Conservation (phyloP, 1,140 invertebrate genomes). For the Drosophila repleta region DNA sequence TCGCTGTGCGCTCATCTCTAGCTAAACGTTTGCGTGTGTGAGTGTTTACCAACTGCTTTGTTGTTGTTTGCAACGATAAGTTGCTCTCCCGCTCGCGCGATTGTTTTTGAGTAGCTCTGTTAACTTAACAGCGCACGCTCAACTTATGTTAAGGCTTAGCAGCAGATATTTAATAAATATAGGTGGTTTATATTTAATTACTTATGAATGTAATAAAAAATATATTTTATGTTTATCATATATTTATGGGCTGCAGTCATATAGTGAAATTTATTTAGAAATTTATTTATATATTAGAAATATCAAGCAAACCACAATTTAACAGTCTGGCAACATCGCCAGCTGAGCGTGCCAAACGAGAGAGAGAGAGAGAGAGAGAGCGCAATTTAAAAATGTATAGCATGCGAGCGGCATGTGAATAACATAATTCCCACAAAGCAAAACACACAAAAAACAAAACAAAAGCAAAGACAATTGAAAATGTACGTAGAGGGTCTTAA, state of each 20-base stretch:
- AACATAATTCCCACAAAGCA: constrained; percentile 30
- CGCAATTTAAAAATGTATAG: constrained; percentile 7
- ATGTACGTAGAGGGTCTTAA: constrained; percentile 19
- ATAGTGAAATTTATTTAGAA: neutral
- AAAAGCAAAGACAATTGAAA: constrained; percentile 27
- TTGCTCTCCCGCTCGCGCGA: constrained; percentile 23
- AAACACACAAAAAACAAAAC: constrained; percentile 17
- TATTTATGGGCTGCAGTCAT: neutral
- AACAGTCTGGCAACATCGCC: constrained; percentile 30
- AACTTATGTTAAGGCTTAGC: constrained; percentile 12
- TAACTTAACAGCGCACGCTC: constrained; percentile 37
- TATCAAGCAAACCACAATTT: neutral
- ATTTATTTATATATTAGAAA: neutral
- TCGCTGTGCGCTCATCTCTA: constrained; percentile 16
- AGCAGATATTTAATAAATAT: neutral
- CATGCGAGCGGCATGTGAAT: constrained; percentile 25
- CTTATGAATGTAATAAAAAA: too few relatives aligned
- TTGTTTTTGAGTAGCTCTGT: constrained; percentile 30
- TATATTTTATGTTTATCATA: neutral
- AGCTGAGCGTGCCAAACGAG: constrained; percentile 10
- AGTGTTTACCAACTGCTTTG: constrained; percentile 47
- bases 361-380: constrained; percentile 9
- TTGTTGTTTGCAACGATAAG: constrained; percentile 33
- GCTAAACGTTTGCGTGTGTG: constrained; percentile 10
- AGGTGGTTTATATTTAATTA: neutral